Conservation (phyloP, 2,888 invertebrate genomes). For the Dastarcus helophoroides region DNA sequence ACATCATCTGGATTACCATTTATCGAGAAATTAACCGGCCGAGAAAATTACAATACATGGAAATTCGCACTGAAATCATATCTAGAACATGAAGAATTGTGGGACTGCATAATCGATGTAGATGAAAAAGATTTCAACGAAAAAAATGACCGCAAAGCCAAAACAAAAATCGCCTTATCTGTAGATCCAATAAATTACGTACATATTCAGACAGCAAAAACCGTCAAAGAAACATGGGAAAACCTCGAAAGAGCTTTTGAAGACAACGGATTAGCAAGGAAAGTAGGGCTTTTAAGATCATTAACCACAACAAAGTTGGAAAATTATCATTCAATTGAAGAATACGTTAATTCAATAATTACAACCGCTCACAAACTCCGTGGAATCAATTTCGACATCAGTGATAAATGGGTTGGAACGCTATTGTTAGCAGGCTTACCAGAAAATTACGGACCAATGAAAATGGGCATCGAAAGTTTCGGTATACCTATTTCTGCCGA, state of each 20-base stretch:
- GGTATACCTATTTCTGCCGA: slow-evolving; percentile 19
- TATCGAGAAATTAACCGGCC: slow-evolving; percentile 8
- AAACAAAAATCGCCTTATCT: slow-evolving; percentile 18
- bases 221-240: slow-evolving; percentile 22
- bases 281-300: slow-evolving; percentile 19
- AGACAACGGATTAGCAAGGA: slow-evolving; percentile 23
- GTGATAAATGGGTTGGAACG: slow-evolving; percentile 21
- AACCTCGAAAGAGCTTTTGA: slow-evolving; percentile 19
- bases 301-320: slow-evolving; percentile 19
- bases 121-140: neutral
- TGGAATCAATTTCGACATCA: slow-evolving; percentile 17
- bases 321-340: slow-evolving; percentile 19
- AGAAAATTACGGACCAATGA: slow-evolving; percentile 21
- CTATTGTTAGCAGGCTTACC: slow-evolving; percentile 21
- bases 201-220: slow-evolving; percentile 18
- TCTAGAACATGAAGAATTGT: slow-evolving; percentile 14
- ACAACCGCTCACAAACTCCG: slow-evolving; percentile 20
- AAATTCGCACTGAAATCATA: slow-evolving; percentile 14
- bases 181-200: slow-evolving; percentile 20
- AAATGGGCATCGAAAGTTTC: slow-evolving; percentile 19
- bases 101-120: slow-evolving; percentile 11
- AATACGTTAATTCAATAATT: slow-evolving; percentile 22
- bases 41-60: slow-evolving; percentile 14
- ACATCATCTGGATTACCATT: too few relatives aligned
- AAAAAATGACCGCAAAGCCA: slow-evolving; percentile 12